Conservation (phyloP, 2,888 invertebrate genomes). For the Tetanocera ferruginea region DNA sequence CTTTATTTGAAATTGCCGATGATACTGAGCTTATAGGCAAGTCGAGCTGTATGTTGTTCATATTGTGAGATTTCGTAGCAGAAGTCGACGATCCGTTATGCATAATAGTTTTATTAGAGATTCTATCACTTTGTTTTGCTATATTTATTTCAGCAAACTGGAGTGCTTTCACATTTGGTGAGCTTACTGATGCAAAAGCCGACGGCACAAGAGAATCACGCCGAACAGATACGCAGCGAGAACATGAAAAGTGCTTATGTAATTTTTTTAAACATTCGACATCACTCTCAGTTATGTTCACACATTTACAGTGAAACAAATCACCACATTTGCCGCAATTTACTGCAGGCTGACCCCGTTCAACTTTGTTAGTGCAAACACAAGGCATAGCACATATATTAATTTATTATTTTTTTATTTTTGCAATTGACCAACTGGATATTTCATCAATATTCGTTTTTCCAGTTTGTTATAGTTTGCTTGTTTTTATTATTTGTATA, state of each 20-base stretch:
- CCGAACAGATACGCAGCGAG: too few relatives aligned
- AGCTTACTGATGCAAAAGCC: not conserved
- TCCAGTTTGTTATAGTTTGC: too few relatives aligned
- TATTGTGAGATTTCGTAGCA: not conserved
- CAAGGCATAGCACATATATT: too few relatives aligned
- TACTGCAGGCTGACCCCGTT: not conserved
- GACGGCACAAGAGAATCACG: not conserved
- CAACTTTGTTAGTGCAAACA: conserved; percentile 1
- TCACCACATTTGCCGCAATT: not conserved
- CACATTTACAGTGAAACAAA: not conserved
- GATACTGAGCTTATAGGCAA: not conserved
- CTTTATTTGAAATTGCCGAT: not conserved
- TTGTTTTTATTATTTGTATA: too few relatives aligned
- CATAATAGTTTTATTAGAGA: not conserved
- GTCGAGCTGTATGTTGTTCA: not conserved
- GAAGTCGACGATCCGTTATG: not conserved
- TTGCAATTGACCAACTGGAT: too few relatives aligned
- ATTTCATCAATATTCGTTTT: too few relatives aligned
- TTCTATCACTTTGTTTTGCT: not conserved
- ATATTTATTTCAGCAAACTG: not conserved
- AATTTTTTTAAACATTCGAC: too few relatives aligned
- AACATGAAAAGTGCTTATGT: too few relatives aligned
- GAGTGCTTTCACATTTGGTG: not conserved
- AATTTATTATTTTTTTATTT: too few relatives aligned
- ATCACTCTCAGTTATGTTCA: not conserved